Base-by-base conservation (phyloP, 2,797 vertebrate species). In the Halcyon badia region DNA sequence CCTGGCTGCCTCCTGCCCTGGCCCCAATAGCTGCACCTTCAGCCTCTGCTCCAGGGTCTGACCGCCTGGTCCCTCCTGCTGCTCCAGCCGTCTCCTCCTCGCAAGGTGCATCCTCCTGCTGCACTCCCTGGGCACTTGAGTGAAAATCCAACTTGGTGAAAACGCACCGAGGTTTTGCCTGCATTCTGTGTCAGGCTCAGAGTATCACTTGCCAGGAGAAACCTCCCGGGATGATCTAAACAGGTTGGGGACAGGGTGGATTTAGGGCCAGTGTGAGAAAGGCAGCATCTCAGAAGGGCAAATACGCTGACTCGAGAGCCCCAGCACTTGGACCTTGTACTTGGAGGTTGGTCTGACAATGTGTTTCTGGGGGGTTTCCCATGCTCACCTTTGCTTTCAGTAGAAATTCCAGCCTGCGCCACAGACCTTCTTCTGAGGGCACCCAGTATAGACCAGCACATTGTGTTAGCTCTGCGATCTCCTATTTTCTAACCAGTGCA, bases 41-140 rank as follows among this genome's bases (percentile, higher is more conserved):
- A n/a, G 8, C 35, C n/a, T 41, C 20, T 31, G 37, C 28, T 8
- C 54, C 11, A 0, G 18, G 13, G 9, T 19, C 54, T 49, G 19
- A 22, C 35, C 1, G 4, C 9, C 51, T 8, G 0, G 15, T 28
- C 14, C 31, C 31, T 48, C 30, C 2, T 2, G 2, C 6, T 35
- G 31, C 51, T 35, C 31, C 88, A n/a, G 15, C 11, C 24, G 3
- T 9, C 41, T 41, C 70, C 69, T 17, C 28, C 39, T 65, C 0
- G 0, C 31, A 5, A 0, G 3, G 46, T 48, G 17, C 33, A 35
- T 11, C 69, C 5, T 2, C 48, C 28, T 16, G 14, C 46, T 51
- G 46, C 0, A 0, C 16, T 70, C 52, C 41, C 26, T n/a, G 1
- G 5, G 6, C 0, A 2, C 65, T 26, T 28, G 37, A 24, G 42